phyloP scores from a whole-genome alignment of 2,797 vertebrate genomes.

The Halcyon smyrnensis region DNA sequence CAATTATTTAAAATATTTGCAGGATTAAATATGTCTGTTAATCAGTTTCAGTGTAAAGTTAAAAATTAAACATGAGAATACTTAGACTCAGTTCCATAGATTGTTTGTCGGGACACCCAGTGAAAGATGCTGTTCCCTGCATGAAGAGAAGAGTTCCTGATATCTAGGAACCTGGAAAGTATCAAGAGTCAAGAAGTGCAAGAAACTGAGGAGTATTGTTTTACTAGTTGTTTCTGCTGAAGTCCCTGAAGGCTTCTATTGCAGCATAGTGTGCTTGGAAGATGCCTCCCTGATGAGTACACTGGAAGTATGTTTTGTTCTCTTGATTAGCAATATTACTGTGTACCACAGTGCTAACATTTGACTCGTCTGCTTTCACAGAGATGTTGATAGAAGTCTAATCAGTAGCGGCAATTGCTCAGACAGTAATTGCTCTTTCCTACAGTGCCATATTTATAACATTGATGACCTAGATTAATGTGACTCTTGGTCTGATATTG shows the following conservation, averaged over 20 bases:
- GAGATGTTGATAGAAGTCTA: neutral
- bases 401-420: neutral
- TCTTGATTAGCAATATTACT: neutral
- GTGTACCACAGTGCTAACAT: neutral
- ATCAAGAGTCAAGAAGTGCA: neutral
- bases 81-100: neutral
- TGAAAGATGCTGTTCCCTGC: neutral
- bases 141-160: neutral
- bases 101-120: neutral
- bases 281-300: neutral
- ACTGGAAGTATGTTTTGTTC: neutral
- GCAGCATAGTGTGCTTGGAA: neutral
- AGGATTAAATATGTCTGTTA: neutral
- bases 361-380: neutral
- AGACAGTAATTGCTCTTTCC: neutral
- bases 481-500: neutral
- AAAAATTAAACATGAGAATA: neutral
- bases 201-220: neutral
- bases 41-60: neutral
- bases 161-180: neutral
- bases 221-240: neutral
- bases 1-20: neutral
- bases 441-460: neutral
- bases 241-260: neutral
- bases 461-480: neutral